These are phyloP conservation scores for Carduelis carduelis DNA, from an alignment of 2,797 vertebrate genomes.

Conservation along the genomic window DNA sequence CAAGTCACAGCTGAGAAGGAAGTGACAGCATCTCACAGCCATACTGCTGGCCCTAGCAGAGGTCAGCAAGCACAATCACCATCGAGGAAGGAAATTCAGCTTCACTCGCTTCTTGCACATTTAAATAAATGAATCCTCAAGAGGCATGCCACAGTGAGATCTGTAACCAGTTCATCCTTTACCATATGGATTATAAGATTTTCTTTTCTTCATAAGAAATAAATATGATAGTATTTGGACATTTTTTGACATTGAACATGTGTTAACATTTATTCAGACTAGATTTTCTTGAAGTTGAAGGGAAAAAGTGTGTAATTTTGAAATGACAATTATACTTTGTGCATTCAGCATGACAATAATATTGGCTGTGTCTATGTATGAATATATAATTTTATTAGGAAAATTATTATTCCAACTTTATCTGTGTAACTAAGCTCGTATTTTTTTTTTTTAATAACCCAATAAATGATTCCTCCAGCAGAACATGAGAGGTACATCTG, in stretches of 20 bases:
- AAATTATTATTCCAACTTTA: background rate
- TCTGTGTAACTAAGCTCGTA: background rate
- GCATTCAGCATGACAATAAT: background rate
- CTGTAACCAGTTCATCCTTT: background rate
- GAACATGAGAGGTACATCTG: background rate
- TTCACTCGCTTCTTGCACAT: slow-evolving; percentile 27
- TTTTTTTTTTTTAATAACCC: background rate
- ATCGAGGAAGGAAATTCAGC: slow-evolving; percentile 9
- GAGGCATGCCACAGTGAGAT: background rate
- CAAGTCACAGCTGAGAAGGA: slow-evolving; percentile 16
- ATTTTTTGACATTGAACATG: background rate
- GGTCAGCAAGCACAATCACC: background rate
- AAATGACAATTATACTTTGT: background rate
- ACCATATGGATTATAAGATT: background rate
- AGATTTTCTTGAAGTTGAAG: background rate
- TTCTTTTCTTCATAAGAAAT: background rate
- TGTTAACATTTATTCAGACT: background rate
- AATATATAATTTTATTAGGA: background rate
- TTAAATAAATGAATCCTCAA: slow-evolving; percentile 27
- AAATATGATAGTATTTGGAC: background rate
- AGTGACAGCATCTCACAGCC: slow-evolving; percentile 14
- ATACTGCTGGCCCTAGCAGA: background rate
- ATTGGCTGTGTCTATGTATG: background rate
- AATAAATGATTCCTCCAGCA: background rate
- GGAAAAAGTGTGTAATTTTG: background rate